Percentiles rank a stretch among this genome's conserved stretches.
Conservation (phyloP, 2,797 vertebrate species). For the Lerista edwardsae region DNA sequence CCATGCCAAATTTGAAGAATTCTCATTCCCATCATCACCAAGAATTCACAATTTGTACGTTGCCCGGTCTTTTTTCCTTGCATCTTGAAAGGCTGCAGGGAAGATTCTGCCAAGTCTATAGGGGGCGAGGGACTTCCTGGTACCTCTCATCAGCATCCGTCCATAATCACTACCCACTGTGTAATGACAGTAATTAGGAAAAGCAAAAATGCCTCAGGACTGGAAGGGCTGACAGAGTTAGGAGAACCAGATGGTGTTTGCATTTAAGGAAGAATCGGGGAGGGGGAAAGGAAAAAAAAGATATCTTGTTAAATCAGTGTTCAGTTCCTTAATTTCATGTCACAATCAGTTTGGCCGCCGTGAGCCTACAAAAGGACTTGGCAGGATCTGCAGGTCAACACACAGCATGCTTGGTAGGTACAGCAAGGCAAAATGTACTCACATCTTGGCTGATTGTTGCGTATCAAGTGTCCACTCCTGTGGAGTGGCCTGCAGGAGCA, state of each 20-base stretch:
- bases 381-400: slow-evolving; percentile 2
- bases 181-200: slow-evolving; percentile 76
- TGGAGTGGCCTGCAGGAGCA: too few relatives aligned
- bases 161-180: slow-evolving; percentile 66
- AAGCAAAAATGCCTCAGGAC: slow-evolving; percentile 67
- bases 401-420: fast-evolving
- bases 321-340: slow-evolving; percentile 39
- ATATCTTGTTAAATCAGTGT: slow-evolving; percentile 42
- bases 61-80: fast-evolving
- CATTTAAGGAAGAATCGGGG: slow-evolving; percentile 65
- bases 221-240: slow-evolving; percentile 66
- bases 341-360: neutral
- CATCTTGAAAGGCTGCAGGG: slow-evolving; percentile 17
- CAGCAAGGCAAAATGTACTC: neutral
- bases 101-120: neutral
- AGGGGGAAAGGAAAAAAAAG: slow-evolving; percentile 16
- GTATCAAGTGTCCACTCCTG: too few relatives aligned
- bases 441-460: neutral
- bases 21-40: neutral
- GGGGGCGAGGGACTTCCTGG: slow-evolving; percentile 51
- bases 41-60: slow-evolving; percentile 15
- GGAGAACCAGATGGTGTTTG: slow-evolving; percentile 72
- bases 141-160: slow-evolving; percentile 64
- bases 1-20: neutral
- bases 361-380: neutral